These are phyloP conservation scores for Bemisia tabaci DNA, from an alignment of 1,140 invertebrate genomes.

Conservation along the genomic window DNA sequence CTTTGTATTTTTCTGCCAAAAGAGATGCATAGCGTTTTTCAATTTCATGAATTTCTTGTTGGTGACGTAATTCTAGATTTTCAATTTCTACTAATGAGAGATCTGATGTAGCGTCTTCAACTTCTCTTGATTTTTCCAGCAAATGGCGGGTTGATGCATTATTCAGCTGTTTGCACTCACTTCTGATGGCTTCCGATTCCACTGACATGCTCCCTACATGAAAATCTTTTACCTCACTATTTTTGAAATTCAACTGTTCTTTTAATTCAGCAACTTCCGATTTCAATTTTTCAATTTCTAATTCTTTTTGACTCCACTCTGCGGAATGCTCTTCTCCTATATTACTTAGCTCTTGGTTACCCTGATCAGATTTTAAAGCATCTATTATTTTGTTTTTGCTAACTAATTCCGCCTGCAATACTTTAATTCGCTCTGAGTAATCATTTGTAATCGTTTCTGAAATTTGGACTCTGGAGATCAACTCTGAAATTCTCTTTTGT, in stretches of 20 bases:
- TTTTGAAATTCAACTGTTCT: no score
- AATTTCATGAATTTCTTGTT: constrained; percentile 5
- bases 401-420: no score
- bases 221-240: no score
- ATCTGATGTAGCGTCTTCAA: background rate
- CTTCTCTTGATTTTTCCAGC: no score
- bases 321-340: background rate
- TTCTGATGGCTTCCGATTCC: no score
- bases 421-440: background rate
- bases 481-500: constrained; percentile 16
- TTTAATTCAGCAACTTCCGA: constrained; percentile 5
- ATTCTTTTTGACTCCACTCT: constrained; percentile 12
- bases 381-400: background rate
- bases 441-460: background rate
- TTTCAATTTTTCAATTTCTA: constrained; percentile 4
- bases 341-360: no score
- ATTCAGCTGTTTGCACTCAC: no score
- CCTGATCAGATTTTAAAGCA: background rate
- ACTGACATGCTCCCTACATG: no score
- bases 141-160: no score
- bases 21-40: background rate
- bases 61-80: background rate
- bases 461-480: background rate
- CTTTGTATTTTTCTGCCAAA: background rate
- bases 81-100: background rate